Conservation (phyloP, 2,797 vertebrate genomes). For the Parambassis ranga region DNA sequence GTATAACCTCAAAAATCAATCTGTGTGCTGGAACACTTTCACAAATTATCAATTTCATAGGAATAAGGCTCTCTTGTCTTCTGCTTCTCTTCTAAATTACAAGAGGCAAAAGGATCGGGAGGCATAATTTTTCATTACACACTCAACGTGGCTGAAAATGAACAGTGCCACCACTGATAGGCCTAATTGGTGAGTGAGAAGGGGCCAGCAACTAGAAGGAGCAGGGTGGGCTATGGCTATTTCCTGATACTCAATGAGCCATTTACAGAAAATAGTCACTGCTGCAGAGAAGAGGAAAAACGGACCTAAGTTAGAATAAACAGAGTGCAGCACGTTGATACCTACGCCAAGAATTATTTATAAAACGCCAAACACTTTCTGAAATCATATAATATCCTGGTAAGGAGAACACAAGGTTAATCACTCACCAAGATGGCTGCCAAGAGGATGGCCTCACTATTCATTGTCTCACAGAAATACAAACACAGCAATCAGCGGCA, state of each 20-base stretch:
- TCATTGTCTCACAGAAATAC: conserved; percentile 56
- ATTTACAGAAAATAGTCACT: conserved; percentile 46
- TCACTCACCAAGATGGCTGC: conserved; percentile 55
- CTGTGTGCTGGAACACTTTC: neutral
- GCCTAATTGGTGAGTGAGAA: conserved; percentile 57
- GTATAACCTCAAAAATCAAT: neutral
- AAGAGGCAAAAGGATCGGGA: conserved; percentile 28
- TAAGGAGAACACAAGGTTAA: conserved; percentile 57
- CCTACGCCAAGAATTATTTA: conserved; percentile 39
- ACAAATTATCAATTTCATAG: neutral
- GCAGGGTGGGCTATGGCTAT: conserved; percentile 32
- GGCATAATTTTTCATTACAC: conserved; percentile 64
- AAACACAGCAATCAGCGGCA: conserved; percentile 56
- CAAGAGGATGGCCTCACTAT: conserved; percentile 36
- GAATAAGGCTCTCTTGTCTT: conserved; percentile 1
- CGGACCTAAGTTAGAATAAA: neutral
- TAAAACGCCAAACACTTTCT: conserved; percentile 34
- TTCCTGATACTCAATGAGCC: conserved; percentile 53
- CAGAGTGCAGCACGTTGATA: conserved; percentile 14
- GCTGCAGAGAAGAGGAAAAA: neutral
- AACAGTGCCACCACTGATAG: conserved; percentile 52
- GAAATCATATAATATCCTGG: conserved; percentile 37
- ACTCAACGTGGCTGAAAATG: conserved; percentile 58
- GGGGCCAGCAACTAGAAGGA: conserved; percentile 20
- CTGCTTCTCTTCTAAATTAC: conserved; percentile 24